Percentiles rank a stretch among this genome's conserved stretches.
Conservation (phyloP, 2,113 vertebrate genomes). For the Daphoenositta chrysoptera region DNA sequence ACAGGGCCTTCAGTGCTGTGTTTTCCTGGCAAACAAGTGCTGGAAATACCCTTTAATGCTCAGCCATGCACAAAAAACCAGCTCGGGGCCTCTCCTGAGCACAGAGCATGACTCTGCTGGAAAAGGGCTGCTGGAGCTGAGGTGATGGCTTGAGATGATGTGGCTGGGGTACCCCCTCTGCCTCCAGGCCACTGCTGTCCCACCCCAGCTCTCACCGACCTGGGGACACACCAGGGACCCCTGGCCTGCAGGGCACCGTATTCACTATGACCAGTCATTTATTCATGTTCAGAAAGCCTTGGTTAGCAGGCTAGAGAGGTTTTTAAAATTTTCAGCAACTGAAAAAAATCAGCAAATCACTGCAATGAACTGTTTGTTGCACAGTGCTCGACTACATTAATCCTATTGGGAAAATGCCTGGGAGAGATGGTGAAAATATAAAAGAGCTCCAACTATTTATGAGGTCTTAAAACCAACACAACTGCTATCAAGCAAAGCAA, state of each 20-base stretch:
- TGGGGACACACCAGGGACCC: background rate
- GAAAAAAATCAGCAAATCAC: background rate
- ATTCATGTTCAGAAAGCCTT: background rate
- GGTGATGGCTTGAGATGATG: too few species aligned
- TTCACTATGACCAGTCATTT: background rate
- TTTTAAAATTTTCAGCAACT: background rate
- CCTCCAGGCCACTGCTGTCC: fast-evolving
- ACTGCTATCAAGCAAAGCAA: background rate
- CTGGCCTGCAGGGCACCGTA: background rate
- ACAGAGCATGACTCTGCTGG: background rate
- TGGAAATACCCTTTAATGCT: slow-evolving; percentile 19
- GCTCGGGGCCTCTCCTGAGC: background rate
- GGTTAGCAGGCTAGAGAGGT: background rate
- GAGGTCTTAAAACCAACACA: background rate
- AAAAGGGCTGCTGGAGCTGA: background rate
- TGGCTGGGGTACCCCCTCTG: background rate
- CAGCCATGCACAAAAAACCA: slow-evolving; percentile 3
- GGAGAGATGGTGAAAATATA: background rate
- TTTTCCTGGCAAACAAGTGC: slow-evolving; percentile 33
- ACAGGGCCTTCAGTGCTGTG: background rate
- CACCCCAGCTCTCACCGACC: fast-evolving
- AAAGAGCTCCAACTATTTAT: background rate
- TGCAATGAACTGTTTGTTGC: background rate
- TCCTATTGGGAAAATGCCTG: slow-evolving; percentile 16
- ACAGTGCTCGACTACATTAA: background rate